Conservation (phyloP, 2,113 vertebrate genomes). For the Riparia riparia region DNA sequence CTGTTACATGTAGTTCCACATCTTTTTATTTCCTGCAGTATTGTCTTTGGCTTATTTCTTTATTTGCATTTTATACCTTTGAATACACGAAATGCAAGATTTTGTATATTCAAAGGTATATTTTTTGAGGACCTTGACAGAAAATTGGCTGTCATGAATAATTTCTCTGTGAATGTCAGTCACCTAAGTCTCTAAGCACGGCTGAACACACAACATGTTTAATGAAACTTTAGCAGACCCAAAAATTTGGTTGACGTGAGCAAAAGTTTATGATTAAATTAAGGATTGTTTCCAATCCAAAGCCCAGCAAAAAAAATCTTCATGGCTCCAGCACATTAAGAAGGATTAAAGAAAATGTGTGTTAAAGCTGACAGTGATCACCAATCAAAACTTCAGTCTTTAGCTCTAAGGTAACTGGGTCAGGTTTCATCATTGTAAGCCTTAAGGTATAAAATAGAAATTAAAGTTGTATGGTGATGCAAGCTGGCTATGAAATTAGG, state of each 20-base stretch:
- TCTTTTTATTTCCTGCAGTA: background rate
- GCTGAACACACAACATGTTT: background rate
- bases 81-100: no score
- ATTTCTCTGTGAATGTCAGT: background rate
- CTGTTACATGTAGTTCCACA: background rate
- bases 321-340: background rate
- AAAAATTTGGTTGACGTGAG: background rate
- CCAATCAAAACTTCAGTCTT: conserved; percentile 47
- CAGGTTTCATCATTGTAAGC: conserved; percentile 65
- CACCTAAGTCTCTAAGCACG: background rate
- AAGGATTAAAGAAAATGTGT: conserved; percentile 43
- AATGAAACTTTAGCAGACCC: conserved; percentile 8
- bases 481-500: conserved; percentile 73
- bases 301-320: conserved; percentile 8
- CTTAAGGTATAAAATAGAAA: conserved; percentile 59
- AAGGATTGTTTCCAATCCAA: conserved; percentile 33
- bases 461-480: conserved; percentile 63
- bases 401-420: conserved; percentile 49
- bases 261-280: conserved; percentile 48
- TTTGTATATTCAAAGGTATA: background rate
- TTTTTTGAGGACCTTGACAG: background rate
- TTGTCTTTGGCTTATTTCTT: background rate
- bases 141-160: conserved; percentile 2
- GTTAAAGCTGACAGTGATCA: conserved; percentile 49
- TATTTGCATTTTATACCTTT: no score